Evolutionary conservation across 2,797 vertebrate genomes (phyloP), one percentile per base, ranked within the genome.

Genomic region (Chrysocyon brachyurus): DNA sequence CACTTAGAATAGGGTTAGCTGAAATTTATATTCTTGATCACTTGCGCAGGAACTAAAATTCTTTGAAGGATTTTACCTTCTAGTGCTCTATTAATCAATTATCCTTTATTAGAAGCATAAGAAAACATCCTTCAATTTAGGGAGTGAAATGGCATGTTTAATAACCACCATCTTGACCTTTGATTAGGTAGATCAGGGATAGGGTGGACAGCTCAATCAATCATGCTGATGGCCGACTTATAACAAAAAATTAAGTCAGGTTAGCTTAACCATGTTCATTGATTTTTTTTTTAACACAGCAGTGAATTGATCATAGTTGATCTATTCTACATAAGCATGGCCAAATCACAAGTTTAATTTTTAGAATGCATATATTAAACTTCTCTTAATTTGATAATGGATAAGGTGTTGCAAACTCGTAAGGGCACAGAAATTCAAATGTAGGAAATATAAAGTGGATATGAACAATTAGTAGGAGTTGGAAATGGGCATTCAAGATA

Each of bases 301-400:
- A 91, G 24, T 81, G 61, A 96, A 94, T 66, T 93, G 84, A 92
- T 96, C 10, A 46, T 59, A 84, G 73, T 49, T 73, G 36, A 84
- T 66, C 87, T 96, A 6, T 59, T 94, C 63, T 83, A 63, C 7
- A 66, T 19, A 92, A 70, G 52, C 56, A 83, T 3, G 63, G 57
- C 56, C 61, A 79, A 85, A 90, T 70, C 31, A 6, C 59, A 91
- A 91, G n/a, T 82, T 88, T 96, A 93, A 85, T 93, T 85, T 96
- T 5, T 28, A 91, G 94, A 91, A 66, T 82, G 40, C 57, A 54
- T 83, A 82, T 49, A 56, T 79, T 91, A 93, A 94, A 68, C 36
- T 64, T 64, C 19, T 92, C 36, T 87, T 79, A 90, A 84, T 87
- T 40, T 78, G 87, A 54, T 59, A 56, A 95, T 77, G 59, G 66